These are phyloP conservation scores for Mormyrus hasselquistii DNA, from an alignment of 2,797 vertebrate genomes.

Conservation along the genomic window DNA sequence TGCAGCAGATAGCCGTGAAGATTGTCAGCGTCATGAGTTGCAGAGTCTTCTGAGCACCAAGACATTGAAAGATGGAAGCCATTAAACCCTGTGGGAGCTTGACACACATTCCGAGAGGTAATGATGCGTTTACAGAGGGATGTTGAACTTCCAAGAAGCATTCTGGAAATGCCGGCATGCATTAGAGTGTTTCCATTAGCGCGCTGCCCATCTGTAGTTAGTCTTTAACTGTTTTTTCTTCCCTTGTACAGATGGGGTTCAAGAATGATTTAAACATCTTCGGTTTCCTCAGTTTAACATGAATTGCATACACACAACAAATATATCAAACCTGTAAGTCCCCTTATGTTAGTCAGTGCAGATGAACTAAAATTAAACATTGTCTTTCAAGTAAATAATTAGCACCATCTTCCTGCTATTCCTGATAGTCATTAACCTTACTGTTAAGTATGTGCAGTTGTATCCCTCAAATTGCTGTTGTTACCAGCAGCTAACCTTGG, in stretches of 20 bases:
- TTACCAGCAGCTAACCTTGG: background rate
- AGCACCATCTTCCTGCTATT: background rate
- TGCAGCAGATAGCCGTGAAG: background rate
- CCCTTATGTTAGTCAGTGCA: background rate
- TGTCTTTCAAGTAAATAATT: background rate
- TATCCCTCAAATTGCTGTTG: background rate
- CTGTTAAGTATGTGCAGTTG: background rate
- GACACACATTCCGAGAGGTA: conserved; percentile 47
- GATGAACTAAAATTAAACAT: background rate
- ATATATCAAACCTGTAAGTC: background rate
- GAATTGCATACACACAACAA: background rate
- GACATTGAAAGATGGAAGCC: conserved; percentile 54
- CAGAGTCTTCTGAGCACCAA: conserved; percentile 23
- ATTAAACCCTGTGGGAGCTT: conserved; percentile 53
- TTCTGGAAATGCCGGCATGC: conserved; percentile 20
- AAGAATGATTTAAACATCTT: conserved; percentile 44
- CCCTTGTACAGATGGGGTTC: conserved; percentile 41
- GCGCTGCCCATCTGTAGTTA: background rate
- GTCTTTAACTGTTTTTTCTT: conserved; percentile 20
- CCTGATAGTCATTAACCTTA: background rate
- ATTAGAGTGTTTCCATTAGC: conserved; percentile 12
- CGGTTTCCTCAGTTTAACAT: background rate
- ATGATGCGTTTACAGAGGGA: conserved; percentile 54
- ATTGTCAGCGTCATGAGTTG: background rate
- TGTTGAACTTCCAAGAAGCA: conserved; percentile 36